phyloP scores from a whole-genome alignment of 2,888 invertebrate species.

The Anaspis maculata region DNA sequence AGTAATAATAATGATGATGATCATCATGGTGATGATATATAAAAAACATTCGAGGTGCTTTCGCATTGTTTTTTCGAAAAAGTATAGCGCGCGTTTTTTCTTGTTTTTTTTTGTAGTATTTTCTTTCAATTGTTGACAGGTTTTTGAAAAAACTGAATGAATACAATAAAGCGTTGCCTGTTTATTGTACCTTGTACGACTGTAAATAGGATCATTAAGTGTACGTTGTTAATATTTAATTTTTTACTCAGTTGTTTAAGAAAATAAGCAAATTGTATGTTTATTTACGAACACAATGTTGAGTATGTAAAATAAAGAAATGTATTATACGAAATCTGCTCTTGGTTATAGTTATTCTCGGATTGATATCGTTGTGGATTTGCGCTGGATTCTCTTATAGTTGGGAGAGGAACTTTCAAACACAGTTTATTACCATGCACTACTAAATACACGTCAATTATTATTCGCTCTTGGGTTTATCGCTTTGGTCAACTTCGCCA shows the following conservation, averaged over 20 bases:
- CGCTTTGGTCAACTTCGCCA: too few species aligned
- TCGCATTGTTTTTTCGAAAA: conserved; percentile 14
- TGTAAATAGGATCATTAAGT: conserved; percentile 23
- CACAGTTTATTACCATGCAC: too few species aligned
- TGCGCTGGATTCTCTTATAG: too few species aligned
- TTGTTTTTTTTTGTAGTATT: too few species aligned
- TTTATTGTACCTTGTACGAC: conserved; percentile 25
- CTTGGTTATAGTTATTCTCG: too few species aligned
- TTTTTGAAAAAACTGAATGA: conserved; percentile 24
- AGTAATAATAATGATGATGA: too few species aligned
- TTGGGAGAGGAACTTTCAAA: too few species aligned
- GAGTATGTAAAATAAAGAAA: conserved; percentile 22
- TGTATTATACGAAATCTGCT: conserved; percentile 12
- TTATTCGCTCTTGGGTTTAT: too few species aligned
- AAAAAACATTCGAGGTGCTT: conserved; percentile 19
- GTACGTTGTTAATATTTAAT: conserved; percentile 25
- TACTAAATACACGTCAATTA: too few species aligned
- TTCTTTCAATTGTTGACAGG: conserved; percentile 13
- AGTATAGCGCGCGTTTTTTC: too few species aligned
- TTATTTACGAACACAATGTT: conserved; percentile 21
- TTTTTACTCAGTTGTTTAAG: conserved; percentile 30
- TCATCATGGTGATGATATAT: too few species aligned
- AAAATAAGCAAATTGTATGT: conserved; percentile 21
- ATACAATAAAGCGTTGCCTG: conserved; percentile 26
- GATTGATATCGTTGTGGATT: too few species aligned